Base-by-base conservation (phyloP, 2,888 invertebrate genomes). In the Pollenia labialis region DNA sequence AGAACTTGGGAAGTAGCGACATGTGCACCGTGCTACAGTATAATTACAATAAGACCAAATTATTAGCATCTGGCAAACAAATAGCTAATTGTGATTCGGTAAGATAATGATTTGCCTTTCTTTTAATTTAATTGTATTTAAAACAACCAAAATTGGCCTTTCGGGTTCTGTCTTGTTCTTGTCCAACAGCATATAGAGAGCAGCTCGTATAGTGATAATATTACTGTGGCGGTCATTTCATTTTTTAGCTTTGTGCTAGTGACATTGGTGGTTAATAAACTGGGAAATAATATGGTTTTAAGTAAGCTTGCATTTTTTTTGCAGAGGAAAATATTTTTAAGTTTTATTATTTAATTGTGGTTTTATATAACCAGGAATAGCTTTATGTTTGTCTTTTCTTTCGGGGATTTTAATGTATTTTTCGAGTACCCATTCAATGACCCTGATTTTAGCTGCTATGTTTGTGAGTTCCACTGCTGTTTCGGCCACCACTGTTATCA, bases 391-490 rank as follows among this genome's bases (percentile, higher is more conserved):
- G 16, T 94, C 94, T 50, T 95, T 95, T 0, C 80, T 92, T 0
- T 92, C 94, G 83, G 94, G 94, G 14, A 90, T 94, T 4, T 90
- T 94, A 84, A 92, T 96, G 89, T 96, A 95, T 84, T 94, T 95
- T 90, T 95, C 95, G 8, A 93, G 90, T 40, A 94, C 94, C 40
- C 92, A 94, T 0, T 85, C 92, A 8, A 91, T 94, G 0, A 95
- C 95, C 3, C 94, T 95, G 14, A 93, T 94, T 1, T 91, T 95
- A 87, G 94, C 95, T n/a, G 94, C 96, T 1, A 87, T 94, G 0
- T 94, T 94, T 40, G 93, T 95, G 1, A 90, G 91, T 14, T 85
- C 90, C 85, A 90, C 92, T 81, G 90, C 92, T 80, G 90, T 93
- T 60, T 89, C 90, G 50, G 82, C 89, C 66, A 92, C 92, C 0